These are phyloP conservation scores for Gymnocypris eckloni DNA, from an alignment of 2,797 vertebrate genomes.

Conservation along the genomic window DNA sequence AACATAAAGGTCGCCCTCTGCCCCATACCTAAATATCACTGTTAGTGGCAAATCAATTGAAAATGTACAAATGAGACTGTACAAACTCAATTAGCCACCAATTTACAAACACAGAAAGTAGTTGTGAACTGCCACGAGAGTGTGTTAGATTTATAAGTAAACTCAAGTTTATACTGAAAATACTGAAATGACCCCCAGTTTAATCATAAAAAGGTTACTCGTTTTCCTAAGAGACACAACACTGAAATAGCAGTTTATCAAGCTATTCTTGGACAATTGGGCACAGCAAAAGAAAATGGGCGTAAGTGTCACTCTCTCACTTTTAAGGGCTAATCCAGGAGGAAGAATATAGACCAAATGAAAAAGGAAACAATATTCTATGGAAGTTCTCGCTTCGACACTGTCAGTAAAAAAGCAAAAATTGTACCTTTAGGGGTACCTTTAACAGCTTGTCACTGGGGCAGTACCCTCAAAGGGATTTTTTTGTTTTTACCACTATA, in stretches of 20 bases:
- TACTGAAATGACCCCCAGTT: background rate
- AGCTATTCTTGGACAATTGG: background rate
- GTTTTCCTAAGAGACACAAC: background rate
- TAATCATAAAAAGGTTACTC: background rate
- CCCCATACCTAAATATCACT: background rate
- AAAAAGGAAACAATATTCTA: background rate
- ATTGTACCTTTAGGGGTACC: background rate
- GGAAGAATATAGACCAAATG: background rate
- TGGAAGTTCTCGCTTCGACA: background rate
- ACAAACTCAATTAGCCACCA: background rate
- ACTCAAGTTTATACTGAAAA: background rate
- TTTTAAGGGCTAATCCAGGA: background rate
- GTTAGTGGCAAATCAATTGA: background rate
- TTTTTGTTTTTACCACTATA: background rate
- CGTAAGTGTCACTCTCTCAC: background rate
- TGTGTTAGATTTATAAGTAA: background rate
- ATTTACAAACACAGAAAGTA: background rate
- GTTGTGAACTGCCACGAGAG: background rate
- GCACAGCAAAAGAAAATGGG: background rate
- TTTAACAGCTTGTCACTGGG: background rate
- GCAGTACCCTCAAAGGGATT: background rate
- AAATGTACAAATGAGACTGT: background rate
- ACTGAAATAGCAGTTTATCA: conserved; percentile 3
- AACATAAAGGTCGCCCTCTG: background rate
- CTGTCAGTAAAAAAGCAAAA: background rate